Base-by-base conservation (phyloP, 2,797 vertebrate species). In the Steatocranus sp. region DNA sequence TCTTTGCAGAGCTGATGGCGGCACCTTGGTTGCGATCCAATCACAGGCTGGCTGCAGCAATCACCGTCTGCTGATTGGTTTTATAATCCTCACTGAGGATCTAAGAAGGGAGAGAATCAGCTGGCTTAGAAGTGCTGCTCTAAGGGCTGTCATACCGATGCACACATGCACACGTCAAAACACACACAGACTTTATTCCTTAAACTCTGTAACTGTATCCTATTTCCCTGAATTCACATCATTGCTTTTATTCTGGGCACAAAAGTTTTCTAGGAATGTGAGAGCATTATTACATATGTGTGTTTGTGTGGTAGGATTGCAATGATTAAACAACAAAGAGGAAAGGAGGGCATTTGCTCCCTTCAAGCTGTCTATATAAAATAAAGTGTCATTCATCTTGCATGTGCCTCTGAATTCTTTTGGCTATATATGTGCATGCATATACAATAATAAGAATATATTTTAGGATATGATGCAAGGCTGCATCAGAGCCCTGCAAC, bases 11-110 rank as follows among this genome's bases (percentile, higher is more conserved):
- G 90, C 87, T 77, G 86, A 92, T 25, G 25, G 25, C 25, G 51
- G 87, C 68, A 79, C 80, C 87, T 82, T 78, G 89, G 90, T 89
- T 92, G 87, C 87, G 90, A 94, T 94, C 93, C 94, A 95, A 94
- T 95, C 93, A 93, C 89, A 85, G 87, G 38, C 91, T 81, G 88
- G 92, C 93, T 89, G 93, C 92, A 91, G 93, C 94, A 95, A 95
- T 96, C 95, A 96, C 93, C 76, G 84, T 80, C 87, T 86, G 91
- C 92, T 94, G 95, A 96, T 95, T 95, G 94, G 95, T 94, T 95
- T 95, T 95, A 94, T 95, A 96, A 96, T 95, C 95, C 95, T 92
- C 91, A 82, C 93, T 93, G 93, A 94, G 88, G 93, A 95, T 95
- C 93, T 95, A 89, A 92, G 94, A 94, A 93, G 93, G 93, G 82